Evolutionary conservation across 2,797 vertebrate genomes (phyloP), one percentile per base, ranked within the genome.

Genomic region (Neosilurus hyrtlii): DNA sequence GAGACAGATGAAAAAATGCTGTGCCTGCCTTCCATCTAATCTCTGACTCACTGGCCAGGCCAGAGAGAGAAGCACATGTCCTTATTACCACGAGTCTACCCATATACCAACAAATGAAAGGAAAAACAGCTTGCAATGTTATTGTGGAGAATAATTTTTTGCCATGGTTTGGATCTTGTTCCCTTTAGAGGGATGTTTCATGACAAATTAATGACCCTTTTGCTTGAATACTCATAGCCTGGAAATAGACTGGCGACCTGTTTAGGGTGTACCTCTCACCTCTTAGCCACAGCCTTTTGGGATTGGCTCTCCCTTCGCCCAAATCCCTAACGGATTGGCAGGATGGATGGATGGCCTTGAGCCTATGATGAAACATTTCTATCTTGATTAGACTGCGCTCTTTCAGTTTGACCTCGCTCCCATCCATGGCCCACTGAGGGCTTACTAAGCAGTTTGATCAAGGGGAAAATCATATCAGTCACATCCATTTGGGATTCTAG

Each of bases 71-170:
- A 73, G 71, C 71, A 73, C 37, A 51, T 65, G 80, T 82, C 70
- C 80, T 74, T 24, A 82, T 82, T 74, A 74, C 49, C 51, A 56
- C 67, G 49, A 74, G 49, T 66, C 37, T 51, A 51, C 56, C 15
- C 12, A 11, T 20, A 51, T 65, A 51, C 59, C 1, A 52, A 73
- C 14, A 73, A 56, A 56, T 71, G 11, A 72, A 67, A 67, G 18
- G 10, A 51, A 71, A 51, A 71, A 51, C 26, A 15, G 54, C 24
- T 56, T 24, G 43, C 43, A 43, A 8, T 73, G 24, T 56, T 73
- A 54, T 30, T 16, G 9, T 73, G 24, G 18, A 10, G 24, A 73
- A 73, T 62, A 62, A 11, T 37, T 67, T 67, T 6, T 67, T 74
- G 24, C 37, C 67, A 59, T 18, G 59, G 15, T 51, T 63, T 78